phyloP scores from a whole-genome alignment of 1,140 invertebrate species.

The Diachasma alloeum region DNA sequence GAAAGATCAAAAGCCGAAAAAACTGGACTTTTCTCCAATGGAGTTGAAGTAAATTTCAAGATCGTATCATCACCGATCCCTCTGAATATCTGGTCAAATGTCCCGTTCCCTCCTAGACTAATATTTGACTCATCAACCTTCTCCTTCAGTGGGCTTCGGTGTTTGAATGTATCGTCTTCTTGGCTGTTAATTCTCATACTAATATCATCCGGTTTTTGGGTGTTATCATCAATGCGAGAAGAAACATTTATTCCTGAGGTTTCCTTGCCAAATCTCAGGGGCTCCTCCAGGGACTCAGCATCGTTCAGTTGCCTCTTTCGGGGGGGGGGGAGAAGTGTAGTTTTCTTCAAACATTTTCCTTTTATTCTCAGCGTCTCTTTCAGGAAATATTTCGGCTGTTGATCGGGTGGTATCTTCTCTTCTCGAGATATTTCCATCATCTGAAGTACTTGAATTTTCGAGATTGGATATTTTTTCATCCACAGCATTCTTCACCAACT shows the following conservation, averaged over 20 bases:
- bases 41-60: not conserved
- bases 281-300: no score
- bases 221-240: not conserved
- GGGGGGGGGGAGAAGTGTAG: not conserved
- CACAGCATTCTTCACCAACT: not conserved
- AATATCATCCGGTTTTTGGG: not conserved
- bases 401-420: not conserved
- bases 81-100: not conserved
- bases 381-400: not conserved
- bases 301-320: no score
- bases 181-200: not conserved
- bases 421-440: not conserved
- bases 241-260: no score
- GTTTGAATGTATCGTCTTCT: not conserved
- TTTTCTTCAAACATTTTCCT: not conserved
- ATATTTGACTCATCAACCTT: not conserved
- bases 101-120: not conserved
- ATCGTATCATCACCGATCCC: not conserved
- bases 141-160: not conserved
- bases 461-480: not conserved
- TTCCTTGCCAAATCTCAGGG: no score
- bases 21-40: not conserved
- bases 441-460: no score
- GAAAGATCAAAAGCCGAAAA: not conserved
- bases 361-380: not conserved